phyloP scores from a whole-genome alignment of 1,140 invertebrate species.

The Heliconius congener region DNA sequence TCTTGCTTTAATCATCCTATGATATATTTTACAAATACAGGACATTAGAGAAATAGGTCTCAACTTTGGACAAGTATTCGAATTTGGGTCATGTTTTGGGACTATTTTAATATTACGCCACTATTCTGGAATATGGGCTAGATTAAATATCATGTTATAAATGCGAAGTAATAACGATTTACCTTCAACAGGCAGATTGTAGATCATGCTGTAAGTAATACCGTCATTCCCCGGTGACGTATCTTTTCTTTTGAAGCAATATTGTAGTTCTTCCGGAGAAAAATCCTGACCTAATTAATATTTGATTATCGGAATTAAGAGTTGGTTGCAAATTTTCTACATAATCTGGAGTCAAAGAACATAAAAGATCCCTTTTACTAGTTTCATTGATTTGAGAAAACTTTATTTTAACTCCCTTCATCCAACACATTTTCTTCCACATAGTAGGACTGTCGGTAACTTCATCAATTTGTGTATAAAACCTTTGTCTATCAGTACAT shows the following conservation, averaged over 20 bases:
- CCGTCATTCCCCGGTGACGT: background rate
- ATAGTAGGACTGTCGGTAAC: background rate
- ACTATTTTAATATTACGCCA: too few species aligned
- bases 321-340: background rate
- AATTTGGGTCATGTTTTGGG: too few species aligned
- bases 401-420: background rate
- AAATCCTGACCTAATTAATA: background rate
- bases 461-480: background rate
- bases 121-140: too few species aligned
- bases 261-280: background rate
- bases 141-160: background rate
- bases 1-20: constrained; percentile 19
- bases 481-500: background rate
- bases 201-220: background rate
- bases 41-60: constrained; percentile 41
- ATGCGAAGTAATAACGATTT: background rate
- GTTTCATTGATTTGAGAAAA: background rate
- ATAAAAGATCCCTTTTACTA: background rate
- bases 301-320: background rate
- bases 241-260: background rate
- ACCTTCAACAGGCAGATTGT: background rate
- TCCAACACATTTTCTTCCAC: constrained; percentile 1
- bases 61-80: too few species aligned
- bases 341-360: background rate
- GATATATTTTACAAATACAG: constrained; percentile 37